Conservation (phyloP, 2,888 invertebrate genomes). For the Phania funesta region DNA sequence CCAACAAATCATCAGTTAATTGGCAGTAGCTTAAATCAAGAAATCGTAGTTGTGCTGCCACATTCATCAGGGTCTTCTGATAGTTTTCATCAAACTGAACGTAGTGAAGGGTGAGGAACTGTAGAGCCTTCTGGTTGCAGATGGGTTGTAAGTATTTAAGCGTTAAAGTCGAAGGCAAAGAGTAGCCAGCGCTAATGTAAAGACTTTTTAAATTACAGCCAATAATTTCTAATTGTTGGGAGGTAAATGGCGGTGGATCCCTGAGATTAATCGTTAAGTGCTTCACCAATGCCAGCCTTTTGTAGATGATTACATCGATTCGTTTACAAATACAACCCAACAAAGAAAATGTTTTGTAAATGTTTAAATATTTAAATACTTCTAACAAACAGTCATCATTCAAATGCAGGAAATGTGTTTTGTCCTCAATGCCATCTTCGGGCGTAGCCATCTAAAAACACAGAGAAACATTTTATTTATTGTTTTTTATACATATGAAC, state of each 20-base stretch:
- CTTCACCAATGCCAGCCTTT: conserved; percentile 55
- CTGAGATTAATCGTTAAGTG: conserved; percentile 53
- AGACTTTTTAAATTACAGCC: conserved; percentile 57
- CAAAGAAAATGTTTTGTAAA: conserved; percentile 54
- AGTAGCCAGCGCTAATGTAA: conserved; percentile 61
- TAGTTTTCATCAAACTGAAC: conserved; percentile 60
- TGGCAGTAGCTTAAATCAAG: conserved; percentile 65
- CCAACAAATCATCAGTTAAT: conserved; percentile 62
- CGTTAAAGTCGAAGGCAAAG: conserved; percentile 33
- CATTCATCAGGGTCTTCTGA: conserved; percentile 31
- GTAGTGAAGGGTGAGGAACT: conserved; percentile 57
- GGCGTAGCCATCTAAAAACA: background rate
- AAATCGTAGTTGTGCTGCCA: conserved; percentile 37
- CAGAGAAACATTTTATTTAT: background rate
- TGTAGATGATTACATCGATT: conserved; percentile 58
- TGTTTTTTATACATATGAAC: too few species aligned
- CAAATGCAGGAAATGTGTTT: conserved; percentile 52
- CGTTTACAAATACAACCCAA: conserved; percentile 43
- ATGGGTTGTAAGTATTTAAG: conserved; percentile 57
- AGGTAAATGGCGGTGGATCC: conserved; percentile 52
- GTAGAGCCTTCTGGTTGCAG: conserved; percentile 37
- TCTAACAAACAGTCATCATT: conserved; percentile 67
- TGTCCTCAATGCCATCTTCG: too few species aligned
- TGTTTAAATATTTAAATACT: conserved; percentile 60
- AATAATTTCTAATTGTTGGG: conserved; percentile 58